Base-by-base conservation (phyloP, 2,888 invertebrate genomes). In the Clistopyga incitator region DNA sequence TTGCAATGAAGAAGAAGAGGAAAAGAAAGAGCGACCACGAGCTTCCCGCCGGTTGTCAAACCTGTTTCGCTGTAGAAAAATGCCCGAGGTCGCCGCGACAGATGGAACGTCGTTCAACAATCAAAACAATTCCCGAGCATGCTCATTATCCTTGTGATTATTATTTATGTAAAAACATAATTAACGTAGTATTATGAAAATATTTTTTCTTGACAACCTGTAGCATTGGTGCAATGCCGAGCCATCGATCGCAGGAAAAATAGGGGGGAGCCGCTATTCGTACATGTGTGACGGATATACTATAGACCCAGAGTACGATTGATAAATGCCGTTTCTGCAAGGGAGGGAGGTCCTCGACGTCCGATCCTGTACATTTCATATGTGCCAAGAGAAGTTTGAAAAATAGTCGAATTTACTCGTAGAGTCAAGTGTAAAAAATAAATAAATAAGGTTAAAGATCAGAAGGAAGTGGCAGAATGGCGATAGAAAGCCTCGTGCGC, bases 241-340 rank as follows among this genome's bases (percentile, higher is more conserved):
- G n/a, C 56, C 13, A 13, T 56, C 59, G n/a, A 34, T 34, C 13
- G 59, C 59, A 61, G 59, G 59, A 61, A 78, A 78, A 59, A 15
- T 50, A 68, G 20, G 45, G 67, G 47, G 56, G 74, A 68, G 18
- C 25, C 45, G 23, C 6, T 29, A 20, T 20, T n/a, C 18, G n/a
- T 34, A 34, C n/a, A 61, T 23, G 34, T n/a, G 34, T n/a, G 20
- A n/a, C n/a, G n/a, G 2, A 56, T 29, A 61, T 61, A 61, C n/a
- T n/a, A n/a, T 61, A 34, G 59, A 61, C 34, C 34, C n/a, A 61
- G 10, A 29, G 25, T 29, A 34, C 59, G 34, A 61, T 34, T 29
- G 59, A 29, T n/a, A 61, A 61, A 61, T 61, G 59, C n/a, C n/a
- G 29, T 15, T 61, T 61, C 59, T 13, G n/a, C n/a, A 34, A 61